Evolutionary conservation across 2,888 invertebrate genomes (phyloP).

Genomic region (Arrhopalites spinosus): DNA sequence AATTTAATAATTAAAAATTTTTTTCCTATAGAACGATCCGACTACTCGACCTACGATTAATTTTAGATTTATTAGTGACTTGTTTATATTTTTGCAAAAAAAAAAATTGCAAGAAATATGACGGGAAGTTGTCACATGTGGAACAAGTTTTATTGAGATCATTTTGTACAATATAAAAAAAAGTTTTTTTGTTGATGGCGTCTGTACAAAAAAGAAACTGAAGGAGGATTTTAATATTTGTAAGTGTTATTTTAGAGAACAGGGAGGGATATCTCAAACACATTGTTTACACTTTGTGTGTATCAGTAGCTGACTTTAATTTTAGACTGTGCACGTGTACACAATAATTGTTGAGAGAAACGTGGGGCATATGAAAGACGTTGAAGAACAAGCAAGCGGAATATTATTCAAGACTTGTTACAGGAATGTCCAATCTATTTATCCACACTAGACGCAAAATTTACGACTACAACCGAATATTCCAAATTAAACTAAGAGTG

Average conservation of each 20-base stretch:
- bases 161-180: neutral
- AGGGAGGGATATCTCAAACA: neutral
- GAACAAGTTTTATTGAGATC: neutral
- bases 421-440: neutral
- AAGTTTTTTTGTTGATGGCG: too few relatives aligned
- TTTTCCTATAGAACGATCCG: constrained; percentile 17
- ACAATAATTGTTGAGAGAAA: neutral
- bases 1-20: too few relatives aligned
- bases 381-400: neutral
- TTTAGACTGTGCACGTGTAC: neutral
- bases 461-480: neutral
- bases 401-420: neutral
- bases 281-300: neutral
- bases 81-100: neutral
- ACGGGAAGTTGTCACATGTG: neutral
- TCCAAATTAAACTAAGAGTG: neutral
- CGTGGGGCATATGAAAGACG: neutral
- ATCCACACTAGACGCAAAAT: neutral
- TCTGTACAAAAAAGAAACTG: too few relatives aligned
- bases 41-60: constrained; percentile 11
- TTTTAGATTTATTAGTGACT: neutral
- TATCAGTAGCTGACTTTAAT: neutral
- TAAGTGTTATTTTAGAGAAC: too few relatives aligned
- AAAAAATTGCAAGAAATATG: neutral
- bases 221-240: too few relatives aligned